Base-by-base conservation (phyloP, 2,888 invertebrate genomes). In the Callinectes sapidus region DNA sequence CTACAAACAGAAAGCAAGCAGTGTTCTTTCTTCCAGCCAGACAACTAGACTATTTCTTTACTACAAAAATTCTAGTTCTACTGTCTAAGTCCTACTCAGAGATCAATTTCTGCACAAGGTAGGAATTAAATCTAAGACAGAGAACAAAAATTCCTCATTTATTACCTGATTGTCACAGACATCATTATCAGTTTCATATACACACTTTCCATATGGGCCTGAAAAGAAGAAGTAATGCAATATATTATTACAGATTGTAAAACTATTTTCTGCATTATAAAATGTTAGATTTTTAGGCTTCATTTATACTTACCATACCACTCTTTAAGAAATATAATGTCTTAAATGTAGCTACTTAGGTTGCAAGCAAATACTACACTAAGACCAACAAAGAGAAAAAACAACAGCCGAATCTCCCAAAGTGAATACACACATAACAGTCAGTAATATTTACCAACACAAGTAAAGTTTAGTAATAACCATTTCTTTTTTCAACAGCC, bases 111-210 rank as follows among this genome's bases (percentile, higher is more conserved):
- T 48, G 48, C 5, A 71, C 10, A 71, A 28, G 23, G 71, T 28
- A 28, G 28, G 6, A 71, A 71, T 13, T 81, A 18, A 81, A 81
- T 81, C 10, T 35, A 35, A 35, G 18, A 81, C n/a, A 71, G 10
- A 81, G 5, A 32, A 32, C 2, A 35, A 35, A n/a, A 81, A 35
- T n/a, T 35, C 35, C 54, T 54, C 28, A 55, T 39, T 81, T 71
- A 10, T 91, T 90, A 91, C 93, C 93, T 96, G 95, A 92, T 96
- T 95, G 92, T 96, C 96, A 94, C 96, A 95, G 14, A 96, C 96
- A 95, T 96, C 96, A 95, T 96, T 96, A 94, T 96, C 95, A 93
- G 95, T 95, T 90, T 96, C 95, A 94, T 96, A 96, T 0, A 96
- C 96, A 95, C 96, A 96, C 90, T 95, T 95, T 0, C 96, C 96